These are phyloP conservation scores for Eupelmus urozonus DNA, from an alignment of 2,888 invertebrate species.

Conservation along the genomic window DNA sequence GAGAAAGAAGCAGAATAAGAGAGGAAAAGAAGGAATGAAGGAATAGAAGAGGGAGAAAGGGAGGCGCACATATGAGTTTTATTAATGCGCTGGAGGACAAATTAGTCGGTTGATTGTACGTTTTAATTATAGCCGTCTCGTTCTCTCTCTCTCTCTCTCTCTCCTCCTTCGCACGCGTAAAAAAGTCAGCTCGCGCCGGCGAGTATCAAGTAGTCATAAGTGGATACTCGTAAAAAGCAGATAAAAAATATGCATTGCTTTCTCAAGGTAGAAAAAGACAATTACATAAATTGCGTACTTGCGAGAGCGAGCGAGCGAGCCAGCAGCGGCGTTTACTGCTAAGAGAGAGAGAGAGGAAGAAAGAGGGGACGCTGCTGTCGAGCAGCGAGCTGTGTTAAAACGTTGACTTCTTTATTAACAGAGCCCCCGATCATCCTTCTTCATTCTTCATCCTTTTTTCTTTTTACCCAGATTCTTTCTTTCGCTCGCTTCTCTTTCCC, in stretches of 20 bases:
- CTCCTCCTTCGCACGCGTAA: not conserved
- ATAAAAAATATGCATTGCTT: constrained; percentile 44
- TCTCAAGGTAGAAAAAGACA: constrained; percentile 50
- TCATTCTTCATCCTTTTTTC: constrained; percentile 16
- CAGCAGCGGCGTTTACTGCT: not conserved
- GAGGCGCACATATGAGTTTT: constrained; percentile 61
- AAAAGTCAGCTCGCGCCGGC: constrained; percentile 3
- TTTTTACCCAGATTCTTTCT: not conserved
- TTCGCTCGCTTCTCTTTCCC: no score
- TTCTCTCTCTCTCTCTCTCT: not conserved
- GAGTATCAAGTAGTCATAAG: constrained; percentile 52
- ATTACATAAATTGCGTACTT: constrained; percentile 55
- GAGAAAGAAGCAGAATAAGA: not conserved
- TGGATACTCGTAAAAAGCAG: constrained; percentile 44
- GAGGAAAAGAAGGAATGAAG: not conserved
- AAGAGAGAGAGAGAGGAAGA: constrained; percentile 46
- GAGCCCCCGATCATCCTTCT: constrained; percentile 47
- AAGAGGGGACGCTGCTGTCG: constrained; percentile 40
- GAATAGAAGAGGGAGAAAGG: not conserved
- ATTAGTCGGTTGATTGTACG: constrained; percentile 75
- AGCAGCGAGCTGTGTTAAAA: constrained; percentile 70
- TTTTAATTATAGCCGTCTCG: constrained; percentile 73
- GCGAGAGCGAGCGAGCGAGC: constrained; percentile 10
- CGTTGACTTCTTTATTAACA: constrained; percentile 75
- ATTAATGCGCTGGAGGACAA: constrained; percentile 76